phyloP scores from a whole-genome alignment of 2,888 invertebrate species.

The Macaria liturata region DNA sequence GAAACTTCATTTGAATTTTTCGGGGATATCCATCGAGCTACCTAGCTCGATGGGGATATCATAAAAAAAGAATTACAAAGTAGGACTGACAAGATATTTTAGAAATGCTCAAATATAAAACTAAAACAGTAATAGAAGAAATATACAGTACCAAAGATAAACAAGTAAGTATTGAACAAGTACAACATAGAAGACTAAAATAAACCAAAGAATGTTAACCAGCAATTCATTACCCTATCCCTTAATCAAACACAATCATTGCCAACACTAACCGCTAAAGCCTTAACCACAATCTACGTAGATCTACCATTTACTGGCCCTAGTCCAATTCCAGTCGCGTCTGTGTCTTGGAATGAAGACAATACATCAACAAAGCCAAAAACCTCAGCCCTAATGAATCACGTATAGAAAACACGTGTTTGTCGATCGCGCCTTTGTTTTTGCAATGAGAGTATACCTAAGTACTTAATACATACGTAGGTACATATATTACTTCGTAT shows the following conservation, averaged over 20 bases:
- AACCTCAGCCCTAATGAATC: conserved; percentile 71
- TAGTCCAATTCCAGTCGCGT: conserved; percentile 63
- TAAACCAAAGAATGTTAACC: too few species aligned
- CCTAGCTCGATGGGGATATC: too few species aligned
- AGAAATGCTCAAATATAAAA: too few species aligned
- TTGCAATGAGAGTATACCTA: conserved; percentile 38
- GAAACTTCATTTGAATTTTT: too few species aligned
- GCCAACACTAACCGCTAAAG: background rate
- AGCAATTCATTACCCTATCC: background rate
- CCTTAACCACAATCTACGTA: conserved; percentile 32
- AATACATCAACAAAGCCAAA: conserved; percentile 79
- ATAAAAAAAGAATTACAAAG: too few species aligned
- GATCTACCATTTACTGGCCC: conserved; percentile 47
- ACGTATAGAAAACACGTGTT: conserved; percentile 80
- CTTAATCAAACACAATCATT: background rate
- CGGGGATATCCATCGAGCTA: too few species aligned
- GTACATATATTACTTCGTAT: background rate
- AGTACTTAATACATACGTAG: background rate
- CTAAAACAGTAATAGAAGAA: too few species aligned
- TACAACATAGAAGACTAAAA: too few species aligned
- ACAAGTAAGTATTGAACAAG: too few species aligned
- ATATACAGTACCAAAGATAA: too few species aligned
- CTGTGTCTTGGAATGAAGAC: conserved; percentile 61
- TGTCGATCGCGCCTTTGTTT: conserved; percentile 65
- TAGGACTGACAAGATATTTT: too few species aligned